A percentile compares a stretch with the other conserved stretches of the same genome.
phyloP scores from a whole-genome alignment of 2,888 invertebrate genomes.

The Cantharis nigra region DNA sequence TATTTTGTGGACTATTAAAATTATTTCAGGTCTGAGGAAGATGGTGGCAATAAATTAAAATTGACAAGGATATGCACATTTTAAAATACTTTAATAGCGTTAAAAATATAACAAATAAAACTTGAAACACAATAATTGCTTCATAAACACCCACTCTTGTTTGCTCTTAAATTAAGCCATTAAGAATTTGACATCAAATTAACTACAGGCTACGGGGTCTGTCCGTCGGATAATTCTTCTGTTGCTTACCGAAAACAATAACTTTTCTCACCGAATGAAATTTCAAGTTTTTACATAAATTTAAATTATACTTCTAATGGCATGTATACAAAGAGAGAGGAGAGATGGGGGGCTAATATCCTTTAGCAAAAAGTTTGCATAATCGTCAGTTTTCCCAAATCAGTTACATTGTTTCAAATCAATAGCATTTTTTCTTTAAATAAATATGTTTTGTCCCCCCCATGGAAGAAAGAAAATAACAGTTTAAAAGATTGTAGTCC shows the following conservation, averaged over 20 bases:
- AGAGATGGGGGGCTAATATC: too few species aligned
- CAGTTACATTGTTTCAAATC: too few species aligned
- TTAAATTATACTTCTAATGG: too few species aligned
- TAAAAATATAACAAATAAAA: slow-evolving; percentile 24
- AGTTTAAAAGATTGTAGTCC: too few species aligned
- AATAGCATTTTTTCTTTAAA: too few species aligned
- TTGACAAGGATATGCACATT: slow-evolving; percentile 16
- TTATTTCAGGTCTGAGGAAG: slow-evolving; percentile 15
- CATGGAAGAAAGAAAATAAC: too few species aligned
- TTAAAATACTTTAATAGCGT: slow-evolving; percentile 27
- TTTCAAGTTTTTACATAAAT: neutral
- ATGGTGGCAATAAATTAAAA: slow-evolving; percentile 21
- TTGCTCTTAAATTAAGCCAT: slow-evolving; percentile 40
- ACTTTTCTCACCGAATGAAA: too few species aligned
- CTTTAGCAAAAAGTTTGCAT: too few species aligned
- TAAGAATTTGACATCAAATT: slow-evolving; percentile 7
- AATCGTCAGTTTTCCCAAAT: too few species aligned
- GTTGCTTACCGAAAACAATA: neutral
- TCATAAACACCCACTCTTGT: slow-evolving; percentile 37
- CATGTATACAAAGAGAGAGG: too few species aligned
- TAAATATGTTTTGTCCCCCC: too few species aligned
- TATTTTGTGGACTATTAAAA: slow-evolving; percentile 21
- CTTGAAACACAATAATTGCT: slow-evolving; percentile 35
- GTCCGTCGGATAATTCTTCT: neutral
- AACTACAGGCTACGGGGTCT: neutral